Percentiles rank a stretch among this genome's conserved stretches.
phyloP scores from a whole-genome alignment of 2,888 invertebrate species.

The Entomobrya multifasciata region DNA sequence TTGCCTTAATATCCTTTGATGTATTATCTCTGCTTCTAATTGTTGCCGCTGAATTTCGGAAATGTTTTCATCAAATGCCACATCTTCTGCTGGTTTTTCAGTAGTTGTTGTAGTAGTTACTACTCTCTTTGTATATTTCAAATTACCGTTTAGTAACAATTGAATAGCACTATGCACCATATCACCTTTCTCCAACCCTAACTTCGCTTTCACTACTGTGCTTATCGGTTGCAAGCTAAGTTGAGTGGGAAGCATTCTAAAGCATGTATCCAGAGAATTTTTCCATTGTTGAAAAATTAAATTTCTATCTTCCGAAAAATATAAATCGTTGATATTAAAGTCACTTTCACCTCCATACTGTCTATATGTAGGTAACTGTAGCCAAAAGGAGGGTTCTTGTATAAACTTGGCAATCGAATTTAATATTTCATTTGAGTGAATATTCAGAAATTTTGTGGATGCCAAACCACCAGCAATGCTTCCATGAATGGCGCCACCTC shows the following conservation, averaged over 20 bases:
- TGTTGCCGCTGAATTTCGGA: no score
- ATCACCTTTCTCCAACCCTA: not conserved
- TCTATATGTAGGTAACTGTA: constrained; percentile 20
- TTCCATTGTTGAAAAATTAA: constrained; percentile 5
- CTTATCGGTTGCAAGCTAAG: constrained; percentile 15
- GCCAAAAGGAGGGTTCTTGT: not conserved
- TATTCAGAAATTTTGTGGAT: no score
- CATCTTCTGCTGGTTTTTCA: no score
- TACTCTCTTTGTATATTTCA: no score
- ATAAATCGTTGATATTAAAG: not conserved
- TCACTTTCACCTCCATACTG: constrained; percentile 14
- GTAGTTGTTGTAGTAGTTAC: no score
- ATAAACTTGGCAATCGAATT: constrained; percentile 34
- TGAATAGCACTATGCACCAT: not conserved
- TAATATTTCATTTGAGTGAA: not conserved
- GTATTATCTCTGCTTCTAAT: no score
- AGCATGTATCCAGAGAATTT: not conserved
- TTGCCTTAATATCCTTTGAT: no score
- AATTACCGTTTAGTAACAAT: not conserved
- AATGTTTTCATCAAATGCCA: no score
- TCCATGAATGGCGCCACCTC: constrained; percentile 51
- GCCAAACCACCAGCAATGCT: constrained; percentile 8
- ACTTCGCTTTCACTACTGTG: not conserved
- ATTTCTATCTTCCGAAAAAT: constrained; percentile 1
- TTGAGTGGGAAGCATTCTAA: constrained; percentile 22